Percentiles rank a stretch among this genome's conserved stretches.
Evolutionary conservation across 1,140 invertebrate genomes (phyloP).

Genomic region (Lepidurus packardi): DNA sequence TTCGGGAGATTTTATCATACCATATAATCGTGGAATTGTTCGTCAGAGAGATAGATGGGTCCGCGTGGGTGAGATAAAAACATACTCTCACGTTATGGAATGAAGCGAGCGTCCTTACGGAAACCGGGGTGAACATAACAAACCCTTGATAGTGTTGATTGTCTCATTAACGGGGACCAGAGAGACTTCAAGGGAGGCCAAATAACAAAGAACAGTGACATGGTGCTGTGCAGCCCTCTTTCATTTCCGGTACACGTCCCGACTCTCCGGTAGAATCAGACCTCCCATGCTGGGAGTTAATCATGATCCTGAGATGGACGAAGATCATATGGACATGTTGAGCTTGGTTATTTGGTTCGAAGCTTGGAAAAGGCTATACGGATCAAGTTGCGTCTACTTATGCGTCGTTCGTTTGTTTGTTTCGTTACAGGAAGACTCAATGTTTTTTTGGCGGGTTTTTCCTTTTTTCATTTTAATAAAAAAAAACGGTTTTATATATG

Average conservation of each 20-base stretch:
- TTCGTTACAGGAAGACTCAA: neutral
- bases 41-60: neutral
- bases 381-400: neutral
- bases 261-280: neutral
- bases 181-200: neutral
- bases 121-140: slow-evolving; percentile 5
- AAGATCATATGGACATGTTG: slow-evolving; percentile 1
- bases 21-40: neutral
- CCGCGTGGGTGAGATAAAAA: neutral
- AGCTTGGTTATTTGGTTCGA: neutral
- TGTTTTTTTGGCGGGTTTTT: neutral
- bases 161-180: slow-evolving; percentile 9
- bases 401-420: neutral
- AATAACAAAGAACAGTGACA: slow-evolving; percentile 4
- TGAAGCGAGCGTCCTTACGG: neutral
- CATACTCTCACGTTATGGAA: neutral
- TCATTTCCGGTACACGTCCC: slow-evolving; percentile 6
- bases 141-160: slow-evolving; percentile 15
- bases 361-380: neutral
- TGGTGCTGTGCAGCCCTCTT: slow-evolving; percentile 4
- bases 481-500: no score
- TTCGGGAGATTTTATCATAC: neutral
- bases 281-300: slow-evolving; percentile 17
- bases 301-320: neutral
- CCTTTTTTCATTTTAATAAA: neutral